Evolutionary conservation across 2,888 invertebrate species (phyloP).

Genomic region (Tenthredo distinguenda): DNA sequence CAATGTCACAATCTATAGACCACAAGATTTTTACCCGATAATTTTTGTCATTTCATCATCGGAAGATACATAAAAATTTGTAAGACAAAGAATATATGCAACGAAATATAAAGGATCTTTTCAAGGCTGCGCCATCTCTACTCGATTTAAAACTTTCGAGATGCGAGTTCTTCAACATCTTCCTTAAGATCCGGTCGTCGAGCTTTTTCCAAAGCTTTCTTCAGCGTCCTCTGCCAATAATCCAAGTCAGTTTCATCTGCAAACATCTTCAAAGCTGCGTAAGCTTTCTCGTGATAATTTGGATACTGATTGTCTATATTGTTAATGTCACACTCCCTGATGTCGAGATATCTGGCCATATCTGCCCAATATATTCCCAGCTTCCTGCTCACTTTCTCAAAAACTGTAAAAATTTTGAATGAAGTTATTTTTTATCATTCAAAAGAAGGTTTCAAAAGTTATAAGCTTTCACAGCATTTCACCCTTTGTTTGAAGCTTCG

Average conservation of each 20-base stretch:
- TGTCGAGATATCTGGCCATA: slow-evolving; percentile 67
- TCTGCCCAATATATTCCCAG: slow-evolving; percentile 71
- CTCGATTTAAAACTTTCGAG: neutral
- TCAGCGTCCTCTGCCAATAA: slow-evolving; percentile 68
- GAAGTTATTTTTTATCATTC: neutral
- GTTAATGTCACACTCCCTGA: slow-evolving; percentile 70
- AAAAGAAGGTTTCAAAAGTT: slow-evolving; percentile 34
- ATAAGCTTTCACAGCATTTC: neutral
- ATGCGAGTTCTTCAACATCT: slow-evolving; percentile 61
- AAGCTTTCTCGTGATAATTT: slow-evolving; percentile 65
- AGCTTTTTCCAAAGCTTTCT: slow-evolving; percentile 68
- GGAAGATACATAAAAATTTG: neutral
- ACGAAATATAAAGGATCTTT: neutral
- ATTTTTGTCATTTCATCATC: neutral
- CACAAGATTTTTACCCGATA: neutral
- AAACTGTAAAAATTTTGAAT: slow-evolving; percentile 58
- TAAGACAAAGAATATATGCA: neutral
- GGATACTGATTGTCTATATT: slow-evolving; percentile 63
- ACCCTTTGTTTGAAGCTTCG: slow-evolving; percentile 2
- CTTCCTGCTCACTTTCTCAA: slow-evolving; percentile 63
- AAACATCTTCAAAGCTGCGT: slow-evolving; percentile 68
- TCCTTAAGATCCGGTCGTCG: slow-evolving; percentile 72
- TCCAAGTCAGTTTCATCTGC: slow-evolving; percentile 59
- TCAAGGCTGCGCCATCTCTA: neutral
- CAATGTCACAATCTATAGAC: neutral